Base-by-base conservation (phyloP, 1,140 invertebrate species). In the Sitobion miscanthi region DNA sequence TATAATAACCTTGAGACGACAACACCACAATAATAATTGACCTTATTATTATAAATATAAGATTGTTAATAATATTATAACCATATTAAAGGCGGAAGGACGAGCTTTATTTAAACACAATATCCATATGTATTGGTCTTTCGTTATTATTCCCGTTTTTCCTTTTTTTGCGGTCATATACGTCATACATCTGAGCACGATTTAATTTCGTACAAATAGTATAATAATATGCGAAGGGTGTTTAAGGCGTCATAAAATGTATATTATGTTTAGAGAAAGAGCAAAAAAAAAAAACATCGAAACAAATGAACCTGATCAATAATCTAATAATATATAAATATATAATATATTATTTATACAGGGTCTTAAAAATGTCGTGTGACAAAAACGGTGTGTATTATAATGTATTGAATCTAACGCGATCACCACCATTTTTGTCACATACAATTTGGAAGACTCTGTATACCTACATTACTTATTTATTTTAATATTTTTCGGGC, bases 1-100 rank as follows among this genome's bases (percentile, higher is more conserved):
- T 82, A 47, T 83, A 52, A 52, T 77, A 83, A n/a, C 90, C 90
- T 91, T 91, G 90, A 83, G 90, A 83, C 69, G 47, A 21, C 42
- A 47, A 4, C 20, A 47, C 69, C 45, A 91, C 45, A 25, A 52
- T 83, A 47, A 83, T 83, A 47, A 91, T 91, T 91, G 90, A 91
- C 90, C 69, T 91, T 91, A 91, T 82, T 91, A 69, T 49, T 45
- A 47, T 52, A 91, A 91, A 91, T 83, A 91, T 83, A 91, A 35
- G 20, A 91, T 77, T 52, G n/a, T 91, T 77, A 90, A 90, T 45
- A 30, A 30, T 91, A 91, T 23, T 47, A 42, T 20, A 52, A 49
- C 54, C 45, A 82, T 82, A 45, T 35, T 47, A 52, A 82, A 91
- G n/a, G 45, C 69, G 69, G 90, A 91, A 91, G 90, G 90, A 91